Conservation (phyloP, 2,113 vertebrate species). For the Nettapus auritus region DNA sequence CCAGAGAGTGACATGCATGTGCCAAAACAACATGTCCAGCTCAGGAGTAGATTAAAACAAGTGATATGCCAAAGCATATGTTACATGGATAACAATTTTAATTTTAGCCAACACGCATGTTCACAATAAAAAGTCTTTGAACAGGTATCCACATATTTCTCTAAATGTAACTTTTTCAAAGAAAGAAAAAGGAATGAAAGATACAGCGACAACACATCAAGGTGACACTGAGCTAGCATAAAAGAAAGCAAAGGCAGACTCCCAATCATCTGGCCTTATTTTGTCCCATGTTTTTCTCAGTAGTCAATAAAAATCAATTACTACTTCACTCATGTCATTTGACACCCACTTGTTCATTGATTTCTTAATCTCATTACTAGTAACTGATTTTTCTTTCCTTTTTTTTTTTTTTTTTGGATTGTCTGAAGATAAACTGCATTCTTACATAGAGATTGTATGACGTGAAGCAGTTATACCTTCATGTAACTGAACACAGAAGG, state of each 20-base stretch:
- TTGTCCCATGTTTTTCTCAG: neutral
- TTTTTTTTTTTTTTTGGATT: neutral
- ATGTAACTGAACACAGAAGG: neutral
- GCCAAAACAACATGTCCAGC: neutral
- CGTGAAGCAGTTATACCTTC: neutral
- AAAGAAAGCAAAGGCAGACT: neutral
- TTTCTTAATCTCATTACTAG: neutral
- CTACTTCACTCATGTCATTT: neutral
- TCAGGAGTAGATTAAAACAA: neutral
- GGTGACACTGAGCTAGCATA: neutral
- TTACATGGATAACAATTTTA: neutral
- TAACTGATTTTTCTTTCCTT: neutral
- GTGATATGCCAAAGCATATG: neutral
- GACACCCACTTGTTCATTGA: neutral
- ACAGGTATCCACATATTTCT: neutral
- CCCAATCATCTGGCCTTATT: neutral
- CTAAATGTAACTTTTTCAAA: neutral
- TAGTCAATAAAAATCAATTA: constrained; percentile 8
- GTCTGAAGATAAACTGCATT: neutral
- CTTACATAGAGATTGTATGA: neutral
- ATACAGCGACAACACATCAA: neutral
- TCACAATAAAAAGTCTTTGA: neutral
- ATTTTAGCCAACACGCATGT: neutral
- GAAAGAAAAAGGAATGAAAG: neutral
- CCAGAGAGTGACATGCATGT: neutral